phyloP scores from a whole-genome alignment of 2,797 vertebrate species.

The Scolopax rusticola region DNA sequence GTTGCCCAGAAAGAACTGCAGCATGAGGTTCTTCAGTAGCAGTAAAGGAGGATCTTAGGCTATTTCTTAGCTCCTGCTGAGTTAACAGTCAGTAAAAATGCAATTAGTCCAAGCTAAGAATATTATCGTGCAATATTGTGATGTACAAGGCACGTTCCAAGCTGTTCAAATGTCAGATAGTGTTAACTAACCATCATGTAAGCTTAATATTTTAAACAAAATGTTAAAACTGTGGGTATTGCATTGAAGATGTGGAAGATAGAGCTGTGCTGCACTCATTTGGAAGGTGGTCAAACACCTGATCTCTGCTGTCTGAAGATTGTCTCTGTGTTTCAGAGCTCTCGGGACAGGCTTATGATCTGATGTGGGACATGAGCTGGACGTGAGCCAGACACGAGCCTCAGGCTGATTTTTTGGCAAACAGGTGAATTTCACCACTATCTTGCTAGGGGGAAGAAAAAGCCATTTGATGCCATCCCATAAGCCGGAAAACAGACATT shows the following conservation, averaged over 20 bases:
- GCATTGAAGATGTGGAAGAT: neutral
- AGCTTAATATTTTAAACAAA: neutral
- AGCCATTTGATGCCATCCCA: neutral
- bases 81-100: conserved; percentile 25
- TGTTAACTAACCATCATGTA: neutral
- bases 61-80: conserved; percentile 22
- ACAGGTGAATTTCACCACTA: neutral
- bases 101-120: neutral
- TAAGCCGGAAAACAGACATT: neutral
- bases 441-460: neutral
- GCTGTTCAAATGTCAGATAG: neutral
- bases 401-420: neutral
- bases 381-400: neutral
- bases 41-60: neutral
- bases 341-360: fast-evolving
- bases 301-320: neutral
- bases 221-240: neutral
- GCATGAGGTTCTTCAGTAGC: neutral
- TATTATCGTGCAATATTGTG: neutral
- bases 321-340: neutral
- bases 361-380: neutral
- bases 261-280: fast-evolving
- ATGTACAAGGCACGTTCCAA: neutral
- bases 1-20: neutral
- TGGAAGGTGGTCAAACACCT: neutral